These are phyloP conservation scores for Brachymystax lenok DNA, from an alignment of 2,797 vertebrate genomes.

Conservation along the genomic window DNA sequence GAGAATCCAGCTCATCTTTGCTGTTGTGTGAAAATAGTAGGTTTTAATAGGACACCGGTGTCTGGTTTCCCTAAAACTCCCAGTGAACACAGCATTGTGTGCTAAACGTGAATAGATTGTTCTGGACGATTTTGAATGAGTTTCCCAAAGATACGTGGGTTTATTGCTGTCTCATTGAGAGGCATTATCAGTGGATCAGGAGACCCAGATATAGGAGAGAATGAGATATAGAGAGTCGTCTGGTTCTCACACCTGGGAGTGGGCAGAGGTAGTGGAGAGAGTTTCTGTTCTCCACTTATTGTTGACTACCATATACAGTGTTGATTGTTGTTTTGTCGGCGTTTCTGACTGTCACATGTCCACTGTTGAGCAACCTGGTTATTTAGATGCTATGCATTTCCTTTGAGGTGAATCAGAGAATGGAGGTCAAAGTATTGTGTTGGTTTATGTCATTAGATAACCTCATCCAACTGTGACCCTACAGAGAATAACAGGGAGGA, in stretches of 20 bases:
- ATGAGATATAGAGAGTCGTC: slow-evolving; percentile 8
- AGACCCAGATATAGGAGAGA: slow-evolving; percentile 28
- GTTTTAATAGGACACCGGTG: slow-evolving; percentile 45
- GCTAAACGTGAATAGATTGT: slow-evolving; percentile 17
- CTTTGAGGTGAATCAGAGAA: background rate
- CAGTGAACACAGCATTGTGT: slow-evolving; percentile 8
- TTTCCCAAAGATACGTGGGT: background rate
- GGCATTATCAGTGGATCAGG: slow-evolving; percentile 31
- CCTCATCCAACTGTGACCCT: no score
- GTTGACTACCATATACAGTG: slow-evolving; percentile 4
- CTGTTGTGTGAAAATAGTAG: slow-evolving; percentile 39
- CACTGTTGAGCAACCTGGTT: slow-evolving; percentile 50
- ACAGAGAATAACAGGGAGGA: no score
- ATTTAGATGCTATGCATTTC: slow-evolving; percentile 8
- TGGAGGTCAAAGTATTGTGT: background rate
- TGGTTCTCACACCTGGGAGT: slow-evolving; percentile 46
- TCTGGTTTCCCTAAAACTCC: slow-evolving; percentile 43
- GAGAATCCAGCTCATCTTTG: background rate
- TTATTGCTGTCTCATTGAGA: background rate
- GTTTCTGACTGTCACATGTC: slow-evolving; percentile 10
- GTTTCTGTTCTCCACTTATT: background rate
- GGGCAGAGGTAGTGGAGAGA: background rate
- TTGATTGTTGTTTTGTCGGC: slow-evolving; percentile 5
- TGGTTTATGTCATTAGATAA: background rate
- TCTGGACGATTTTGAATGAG: slow-evolving; percentile 5